Evolutionary conservation across 2,888 invertebrate genomes (phyloP), one percentile per base, ranked within the genome.

Genomic region (Colostygia pectinataria): DNA sequence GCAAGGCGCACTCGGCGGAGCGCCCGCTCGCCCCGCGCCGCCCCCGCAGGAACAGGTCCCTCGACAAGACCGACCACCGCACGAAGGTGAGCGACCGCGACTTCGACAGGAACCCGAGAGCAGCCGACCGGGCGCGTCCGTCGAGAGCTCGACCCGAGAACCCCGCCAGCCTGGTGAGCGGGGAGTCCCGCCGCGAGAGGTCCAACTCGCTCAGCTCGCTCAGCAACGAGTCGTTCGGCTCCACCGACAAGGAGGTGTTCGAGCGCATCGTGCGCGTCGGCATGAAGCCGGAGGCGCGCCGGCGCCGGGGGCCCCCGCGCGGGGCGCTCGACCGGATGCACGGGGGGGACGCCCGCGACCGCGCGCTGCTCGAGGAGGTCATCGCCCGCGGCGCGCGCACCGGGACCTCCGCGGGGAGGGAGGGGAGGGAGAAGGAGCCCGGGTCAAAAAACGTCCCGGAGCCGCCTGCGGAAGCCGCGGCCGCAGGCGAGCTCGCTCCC

Each of bases 181-280:
- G n/a, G n/a, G n/a, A n/a, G n/a, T n/a, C n/a, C n/a, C 44, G 56
- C 2, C 33, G 55, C 2, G 68, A 66, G 31, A 50, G 71, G 4
- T 68, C 69, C 42, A 58, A 56, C 34, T 90, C 90, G 0, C 71
- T 80, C n/a, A 81, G 84, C 53, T 83, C 83, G 0, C 60, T 88
- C 8, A 91, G 87, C 66, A 86, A 89, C 62, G 91, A 92, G 40
- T 91, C 92, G 1, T 91, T 90, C 66, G 89, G 91, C 0, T 92
- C 93, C 2, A 94, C 94, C 39, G 93, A 93, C 54, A 91, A 91
- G 53, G 89, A 89, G 56, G 93, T 95, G 8, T 91, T 97, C 58
- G 95, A 96, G 65, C 92, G 95, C 43, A 95, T 95, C 71, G 96
- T 97, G 39, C 92, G 93, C 0, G 92, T 93, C 27, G 96, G 95